Conservation (phyloP, 1,140 invertebrate species). For the Pseudomyrmex flavicornis region DNA sequence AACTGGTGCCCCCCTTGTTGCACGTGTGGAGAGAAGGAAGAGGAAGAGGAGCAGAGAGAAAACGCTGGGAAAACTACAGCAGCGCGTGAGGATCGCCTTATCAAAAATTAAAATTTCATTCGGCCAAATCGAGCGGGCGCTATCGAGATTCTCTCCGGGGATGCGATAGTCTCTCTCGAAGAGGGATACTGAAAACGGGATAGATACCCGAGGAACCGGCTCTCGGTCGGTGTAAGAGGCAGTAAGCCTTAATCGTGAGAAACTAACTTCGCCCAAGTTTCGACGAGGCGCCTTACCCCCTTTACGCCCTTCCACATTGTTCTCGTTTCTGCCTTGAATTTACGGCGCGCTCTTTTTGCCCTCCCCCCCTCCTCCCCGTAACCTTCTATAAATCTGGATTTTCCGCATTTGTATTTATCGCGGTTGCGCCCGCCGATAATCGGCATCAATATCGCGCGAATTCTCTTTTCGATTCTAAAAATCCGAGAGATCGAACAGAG, state of each 20-base stretch:
- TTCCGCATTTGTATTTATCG: constrained; percentile 61
- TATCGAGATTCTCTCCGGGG: constrained; percentile 68
- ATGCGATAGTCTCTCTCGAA: constrained; percentile 50
- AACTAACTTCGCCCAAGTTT: constrained; percentile 74
- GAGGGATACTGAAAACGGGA: constrained; percentile 58
- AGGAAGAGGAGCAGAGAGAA: constrained; percentile 54
- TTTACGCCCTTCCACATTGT: not conserved
- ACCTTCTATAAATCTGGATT: constrained; percentile 55
- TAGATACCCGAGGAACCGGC: constrained; percentile 39
- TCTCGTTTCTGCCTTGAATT: constrained; percentile 60
- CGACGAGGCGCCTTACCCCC: constrained; percentile 24
- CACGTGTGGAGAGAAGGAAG: constrained; percentile 27
- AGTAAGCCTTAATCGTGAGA: constrained; percentile 72
- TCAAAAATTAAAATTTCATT: constrained; percentile 85
- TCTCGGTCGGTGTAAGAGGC: constrained; percentile 29
- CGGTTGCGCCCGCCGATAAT: constrained; percentile 36
- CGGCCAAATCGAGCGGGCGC: constrained; percentile 67
- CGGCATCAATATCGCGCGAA: constrained; percentile 7
- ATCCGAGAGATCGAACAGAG: constrained; percentile 17
- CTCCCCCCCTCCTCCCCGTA: constrained; percentile 23
- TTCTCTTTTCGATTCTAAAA: constrained; percentile 10
- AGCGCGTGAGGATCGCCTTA: constrained; percentile 74
- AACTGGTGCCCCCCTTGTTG: constrained; percentile 60
- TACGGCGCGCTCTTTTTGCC: constrained; percentile 45
- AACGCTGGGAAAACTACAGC: constrained; percentile 60